Conservation (phyloP, 1,140 invertebrate species). For the Eufriesea mexicana region DNA sequence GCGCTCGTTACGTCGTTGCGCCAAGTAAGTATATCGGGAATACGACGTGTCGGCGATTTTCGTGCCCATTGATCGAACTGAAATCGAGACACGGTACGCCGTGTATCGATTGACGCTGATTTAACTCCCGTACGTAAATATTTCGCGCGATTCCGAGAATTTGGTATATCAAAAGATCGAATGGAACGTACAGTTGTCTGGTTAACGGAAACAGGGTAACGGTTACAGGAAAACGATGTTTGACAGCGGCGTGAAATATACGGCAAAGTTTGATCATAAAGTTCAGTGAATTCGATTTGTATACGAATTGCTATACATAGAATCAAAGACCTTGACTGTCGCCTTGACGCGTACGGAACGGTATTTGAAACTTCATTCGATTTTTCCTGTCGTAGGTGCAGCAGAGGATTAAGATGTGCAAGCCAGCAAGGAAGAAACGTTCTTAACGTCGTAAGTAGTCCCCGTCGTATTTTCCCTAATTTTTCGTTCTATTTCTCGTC, state of each 20-base stretch:
- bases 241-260: slow-evolving; percentile 34
- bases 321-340: slow-evolving; percentile 11
- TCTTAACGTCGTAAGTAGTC: slow-evolving; percentile 74
- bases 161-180: not conserved
- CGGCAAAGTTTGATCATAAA: slow-evolving; percentile 32
- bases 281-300: slow-evolving; percentile 31
- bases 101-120: too few relatives aligned
- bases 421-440: slow-evolving; percentile 74
- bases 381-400: slow-evolving; percentile 67
- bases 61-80: too few relatives aligned
- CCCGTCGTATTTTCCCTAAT: not conserved
- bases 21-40: too few relatives aligned
- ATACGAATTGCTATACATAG: slow-evolving; percentile 38
- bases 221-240: slow-evolving; percentile 26
- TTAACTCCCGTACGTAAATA: too few relatives aligned
- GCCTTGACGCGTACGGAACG: slow-evolving; percentile 47
- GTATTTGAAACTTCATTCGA: slow-evolving; percentile 61
- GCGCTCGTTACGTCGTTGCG: too few relatives aligned
- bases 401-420: slow-evolving; percentile 74
- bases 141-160: not conserved
- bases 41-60: too few relatives aligned
- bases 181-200: not conserved
- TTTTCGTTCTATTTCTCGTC: not conserved
- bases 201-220: slow-evolving; percentile 8
- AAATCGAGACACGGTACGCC: too few relatives aligned